These are phyloP conservation scores for Bergia sp. DNA, from an alignment of 92 coral and sea anemone species.

Conservation along the genomic window DNA sequence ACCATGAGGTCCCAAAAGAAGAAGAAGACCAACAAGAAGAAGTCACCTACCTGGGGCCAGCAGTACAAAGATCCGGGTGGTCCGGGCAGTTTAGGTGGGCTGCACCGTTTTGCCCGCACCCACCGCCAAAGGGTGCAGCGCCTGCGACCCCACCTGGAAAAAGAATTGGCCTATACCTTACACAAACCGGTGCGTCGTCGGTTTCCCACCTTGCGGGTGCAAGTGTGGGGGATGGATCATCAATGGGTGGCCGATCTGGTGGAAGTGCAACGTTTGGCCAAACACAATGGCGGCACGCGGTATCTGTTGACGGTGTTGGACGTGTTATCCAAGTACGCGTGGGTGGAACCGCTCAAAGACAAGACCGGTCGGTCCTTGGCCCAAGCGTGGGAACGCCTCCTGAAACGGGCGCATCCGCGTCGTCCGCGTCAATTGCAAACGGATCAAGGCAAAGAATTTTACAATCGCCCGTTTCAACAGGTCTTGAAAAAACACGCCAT, in stretches of 20 bases:
- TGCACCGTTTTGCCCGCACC: neutral
- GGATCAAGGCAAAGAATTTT: conserved; percentile 45
- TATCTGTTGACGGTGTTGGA: conserved; percentile 40
- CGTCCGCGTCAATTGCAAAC: conserved; percentile 41
- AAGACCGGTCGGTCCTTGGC: conserved; percentile 19
- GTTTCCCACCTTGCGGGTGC: conserved; percentile 14
- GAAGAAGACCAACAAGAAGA: too few species aligned
- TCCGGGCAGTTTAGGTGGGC: neutral
- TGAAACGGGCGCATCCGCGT: conserved; percentile 34
- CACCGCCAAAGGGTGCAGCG: conserved; percentile 6
- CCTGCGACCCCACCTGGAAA: neutral
- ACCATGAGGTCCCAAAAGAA: too few species aligned
- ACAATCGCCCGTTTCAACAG: conserved; percentile 29
- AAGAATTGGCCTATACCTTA: conserved; percentile 9
- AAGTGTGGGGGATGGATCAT: conserved; percentile 26
- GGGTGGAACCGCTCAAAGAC: conserved; percentile 46
- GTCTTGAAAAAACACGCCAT: conserved; percentile 30
- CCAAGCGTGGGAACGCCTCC: conserved; percentile 34
- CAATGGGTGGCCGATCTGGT: conserved; percentile 44
- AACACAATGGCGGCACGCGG: conserved; percentile 30
- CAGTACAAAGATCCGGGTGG: neutral
- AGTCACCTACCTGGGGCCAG: too few species aligned
- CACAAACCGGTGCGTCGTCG: conserved; percentile 34
- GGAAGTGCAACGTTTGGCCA: conserved; percentile 39
- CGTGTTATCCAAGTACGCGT: conserved; percentile 41